A percentile compares a stretch with the other conserved stretches of the same genome.
These are phyloP conservation scores for Lycaon pictus DNA, from an alignment of 2,113 vertebrate genomes.

Conservation along the genomic window DNA sequence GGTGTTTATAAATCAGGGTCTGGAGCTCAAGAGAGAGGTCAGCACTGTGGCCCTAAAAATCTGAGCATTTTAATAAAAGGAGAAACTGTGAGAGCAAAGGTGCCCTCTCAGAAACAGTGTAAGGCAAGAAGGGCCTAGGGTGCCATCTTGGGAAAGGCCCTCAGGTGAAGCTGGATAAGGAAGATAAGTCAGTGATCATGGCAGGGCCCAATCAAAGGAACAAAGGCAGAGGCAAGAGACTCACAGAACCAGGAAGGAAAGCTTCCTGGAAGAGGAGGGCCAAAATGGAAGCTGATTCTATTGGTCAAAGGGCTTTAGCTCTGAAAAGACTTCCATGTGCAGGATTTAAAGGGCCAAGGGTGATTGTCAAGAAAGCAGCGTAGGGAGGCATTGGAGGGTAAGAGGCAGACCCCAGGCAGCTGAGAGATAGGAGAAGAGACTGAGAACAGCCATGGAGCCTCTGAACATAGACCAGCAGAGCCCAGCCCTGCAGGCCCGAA, in stretches of 20 bases:
- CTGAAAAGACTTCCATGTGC: not conserved
- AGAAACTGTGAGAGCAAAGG: not conserved
- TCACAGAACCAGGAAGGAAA: not conserved
- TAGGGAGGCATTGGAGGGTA: not conserved
- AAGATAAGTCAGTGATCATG: rapidly evolving
- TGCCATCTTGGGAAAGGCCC: not conserved
- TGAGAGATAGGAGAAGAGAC: not conserved
- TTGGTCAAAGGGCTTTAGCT: not conserved
- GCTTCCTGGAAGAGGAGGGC: too few relatives aligned
- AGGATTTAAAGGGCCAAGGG: not conserved
- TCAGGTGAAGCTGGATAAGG: not conserved
- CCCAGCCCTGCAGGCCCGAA: rapidly evolving
- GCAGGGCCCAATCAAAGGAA: not conserved
- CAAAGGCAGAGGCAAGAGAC: not conserved
- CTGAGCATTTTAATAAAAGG: not conserved
- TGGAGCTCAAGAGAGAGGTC: not conserved
- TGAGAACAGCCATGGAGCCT: not conserved
- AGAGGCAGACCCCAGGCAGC: not conserved
- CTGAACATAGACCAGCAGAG: too few relatives aligned
- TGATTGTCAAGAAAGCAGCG: not conserved
- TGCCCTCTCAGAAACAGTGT: not conserved
- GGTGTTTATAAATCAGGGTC: not conserved
- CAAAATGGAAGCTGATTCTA: not conserved
- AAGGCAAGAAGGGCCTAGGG: too few relatives aligned
- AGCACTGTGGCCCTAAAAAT: not conserved